A percentile compares a stretch with the other conserved stretches of the same genome.
phyloP scores from a whole-genome alignment of 35 echinoderm and acorn worm species.

The Apostichopus californicus region DNA sequence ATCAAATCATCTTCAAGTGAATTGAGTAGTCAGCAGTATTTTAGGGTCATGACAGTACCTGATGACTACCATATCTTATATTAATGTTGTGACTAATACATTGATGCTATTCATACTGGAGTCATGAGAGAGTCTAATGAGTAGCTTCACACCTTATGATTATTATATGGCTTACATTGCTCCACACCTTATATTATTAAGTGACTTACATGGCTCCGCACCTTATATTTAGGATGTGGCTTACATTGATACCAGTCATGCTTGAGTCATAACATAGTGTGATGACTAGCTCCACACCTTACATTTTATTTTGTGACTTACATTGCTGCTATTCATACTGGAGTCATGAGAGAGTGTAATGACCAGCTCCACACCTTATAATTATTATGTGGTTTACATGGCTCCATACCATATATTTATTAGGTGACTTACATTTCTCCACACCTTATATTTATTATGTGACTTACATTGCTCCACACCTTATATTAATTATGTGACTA shows the following conservation, averaged over 20 bases:
- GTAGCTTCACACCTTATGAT: background rate
- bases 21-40: too few species aligned
- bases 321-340: too few species aligned
- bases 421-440: too few species aligned
- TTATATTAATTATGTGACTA: background rate
- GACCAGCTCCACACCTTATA: too few species aligned
- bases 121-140: background rate
- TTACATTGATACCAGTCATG: slow-evolving; percentile 25
- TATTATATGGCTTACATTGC: background rate
- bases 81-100: background rate
- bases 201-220: background rate
- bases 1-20: too few species aligned
- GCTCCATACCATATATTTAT: too few species aligned
- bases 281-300: too few species aligned
- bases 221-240: background rate
- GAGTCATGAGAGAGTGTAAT: too few species aligned
- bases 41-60: slow-evolving; percentile 86
- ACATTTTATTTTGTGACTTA: too few species aligned
- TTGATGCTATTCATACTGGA: background rate
- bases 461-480: background rate
- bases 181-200: background rate
- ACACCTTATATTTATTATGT: background rate
- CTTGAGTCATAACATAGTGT: slow-evolving; percentile 88
- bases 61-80: slow-evolving; percentile 49
- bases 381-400: too few species aligned